Evolutionary conservation across 2,888 invertebrate species (phyloP), one percentile per base, ranked within the genome.

Genomic region (Pilophorus perplexus): DNA sequence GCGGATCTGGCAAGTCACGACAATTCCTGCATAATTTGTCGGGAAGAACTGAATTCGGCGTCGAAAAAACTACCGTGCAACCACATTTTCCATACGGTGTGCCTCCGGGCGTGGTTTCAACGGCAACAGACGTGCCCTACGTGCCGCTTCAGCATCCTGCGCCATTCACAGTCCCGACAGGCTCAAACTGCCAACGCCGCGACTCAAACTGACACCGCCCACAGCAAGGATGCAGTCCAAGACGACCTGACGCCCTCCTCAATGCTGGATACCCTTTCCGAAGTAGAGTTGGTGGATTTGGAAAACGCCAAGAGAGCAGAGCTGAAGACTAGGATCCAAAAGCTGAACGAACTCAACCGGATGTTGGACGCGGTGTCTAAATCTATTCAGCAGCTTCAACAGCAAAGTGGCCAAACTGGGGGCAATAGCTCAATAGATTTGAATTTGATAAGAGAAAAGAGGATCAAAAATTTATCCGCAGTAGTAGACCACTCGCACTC

Each of bases 61-160:
- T 89, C 96, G 33, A 99, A 99, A 79, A 98, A 97, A 76, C 80
- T 99, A 71, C 98, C 98, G 0, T 99, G 99, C 80, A 94, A 95
- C 77, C 99, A 99, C 78, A 97, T 99, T 75, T 99, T 99, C 82
- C 99, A 99, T 79, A 92, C 95, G 48, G 89, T 92, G 64, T 99
- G 99, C 78, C 82, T 99, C 64, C 86, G 98, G 55, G 94, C 95
- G 40, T 99, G 99, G 99, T 99, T 99, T 80, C 99, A 99, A 80
- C 85, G 99, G 6, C 99, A 99, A 77, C 99, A 99, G 80, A 99
- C 98, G 3, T 99, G 99, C 76, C 99, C 99, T 1, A 99, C 98
- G 2, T 99, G 99, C 77, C 85, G 97, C 8, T 82, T 96, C 71
- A 95, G 97, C 79, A 94, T 87, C 54, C 76, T 87, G n/a, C n/a